Base-by-base conservation (phyloP, 1,140 invertebrate genomes). In the Pararge aegeria region DNA sequence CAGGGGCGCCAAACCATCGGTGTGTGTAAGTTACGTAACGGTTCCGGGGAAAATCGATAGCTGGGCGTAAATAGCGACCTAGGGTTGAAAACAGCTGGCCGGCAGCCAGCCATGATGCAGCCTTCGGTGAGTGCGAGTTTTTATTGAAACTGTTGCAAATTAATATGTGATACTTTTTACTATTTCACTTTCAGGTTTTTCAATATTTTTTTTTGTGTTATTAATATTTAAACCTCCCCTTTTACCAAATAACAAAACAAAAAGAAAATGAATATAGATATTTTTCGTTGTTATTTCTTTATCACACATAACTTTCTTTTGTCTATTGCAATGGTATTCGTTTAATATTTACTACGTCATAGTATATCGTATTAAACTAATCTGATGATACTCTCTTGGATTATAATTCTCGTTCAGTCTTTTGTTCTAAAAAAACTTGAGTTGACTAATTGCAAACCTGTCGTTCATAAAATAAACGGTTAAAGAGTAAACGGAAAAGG, bases 41-140 rank as follows among this genome's bases (percentile, higher is more conserved):
- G 77, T 81, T 79, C 82, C 83, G 78, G 82, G 70, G 61, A 82
- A 87, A 83, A 88, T 88, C 85, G 77, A 86, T 87, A 88, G 69
- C 80, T 73, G 69, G 66, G 77, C 77, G 80, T 84, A 81, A 83
- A 88, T 87, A 88, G 78, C 75, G 72, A 68, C 62, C 70, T 67
- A 77, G 66, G 66, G 62, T 83, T 80, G 71, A 73, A 70, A 85
- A 87, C 80, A 88, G 80, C 85, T 88, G 85, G 85, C 81, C 67
- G 60, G n/a, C 30, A 51, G 81, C 77, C 83, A 83, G 80, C 59
- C 60, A 70, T 49, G 49, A 84, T 87, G 85, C 82, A 85, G 73
- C 75, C 85, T 71, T 70, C 78, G 78, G 85, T 88, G 61, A 82
- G 85, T 77, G 27, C 50, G 40, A 51, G 9, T 37, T 56, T 49